Evolutionary conservation across 2,888 invertebrate genomes (phyloP), one percentile per base, ranked within the genome.

Genomic region (Electrophaes corylata): DNA sequence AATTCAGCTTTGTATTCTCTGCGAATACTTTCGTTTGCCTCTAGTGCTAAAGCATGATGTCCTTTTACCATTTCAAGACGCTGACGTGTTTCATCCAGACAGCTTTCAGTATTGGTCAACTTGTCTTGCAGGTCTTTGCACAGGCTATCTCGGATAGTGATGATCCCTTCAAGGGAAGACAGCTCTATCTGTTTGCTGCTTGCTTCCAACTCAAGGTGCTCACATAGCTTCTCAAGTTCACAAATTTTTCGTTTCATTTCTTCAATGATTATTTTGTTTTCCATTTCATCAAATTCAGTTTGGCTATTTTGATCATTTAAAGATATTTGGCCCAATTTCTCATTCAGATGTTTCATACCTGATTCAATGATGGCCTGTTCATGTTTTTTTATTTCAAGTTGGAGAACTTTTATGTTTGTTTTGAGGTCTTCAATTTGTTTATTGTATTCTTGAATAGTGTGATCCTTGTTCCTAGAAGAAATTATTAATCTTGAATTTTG

Each of bases 1-100:
- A 91, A 69, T 67, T 92, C 91, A 12, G 74, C 78, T 77, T 89
- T 92, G 61, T 92, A 92, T 69, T 92, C 92, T 35, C 88, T 78
- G 64, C 92, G 76, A 51, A 92, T 92, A 61, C 91, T 92, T 69
- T 92, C 92, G 75, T 92, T 92, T 3, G 92, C 92, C 71, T 92
- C 91, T 60, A 92, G 60, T 23, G 92, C 92, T 58, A 92, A 73
- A 37, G 86, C 84, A 78, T 92, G 92, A 66, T 92, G 92, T 0
- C 90, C 88, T 73, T 92, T 91, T 1, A 92, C 91, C 88, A 92
- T 88, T 76, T 91, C 91, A 35, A 91, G 76, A 57, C 90, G 81
- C 69, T 91, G 87, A 40, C 73, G 77, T n/a, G 86, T 84, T 78
- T 91, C 89, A 45, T 87, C 86, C 16, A 91, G 65, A 46, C 73